Evolutionary conservation across 2,797 vertebrate genomes (phyloP).

Genomic region (Vespertilio murinus): DNA sequence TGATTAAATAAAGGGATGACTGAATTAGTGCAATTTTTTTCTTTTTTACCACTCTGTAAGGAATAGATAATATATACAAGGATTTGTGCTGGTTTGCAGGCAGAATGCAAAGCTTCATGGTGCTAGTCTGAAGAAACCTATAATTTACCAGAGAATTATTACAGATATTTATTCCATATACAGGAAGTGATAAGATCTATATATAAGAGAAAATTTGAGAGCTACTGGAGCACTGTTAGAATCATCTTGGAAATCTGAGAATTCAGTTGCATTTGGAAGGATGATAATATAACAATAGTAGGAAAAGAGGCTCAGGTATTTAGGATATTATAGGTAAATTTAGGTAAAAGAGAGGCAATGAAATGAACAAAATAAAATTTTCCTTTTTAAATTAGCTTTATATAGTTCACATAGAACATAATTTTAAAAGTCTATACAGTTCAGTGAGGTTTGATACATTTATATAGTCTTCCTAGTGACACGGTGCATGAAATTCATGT

Average conservation of each 20-base stretch:
- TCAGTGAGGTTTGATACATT: not conserved
- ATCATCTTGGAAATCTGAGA: not conserved
- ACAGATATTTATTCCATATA: not conserved
- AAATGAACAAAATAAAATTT: not conserved
- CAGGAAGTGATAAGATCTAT: not conserved
- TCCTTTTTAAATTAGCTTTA: not conserved
- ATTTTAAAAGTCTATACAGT: not conserved
- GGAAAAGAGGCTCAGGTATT: not conserved
- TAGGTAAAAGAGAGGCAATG: not conserved
- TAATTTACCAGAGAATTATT: not conserved
- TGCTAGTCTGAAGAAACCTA: not conserved
- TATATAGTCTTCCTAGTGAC: not conserved
- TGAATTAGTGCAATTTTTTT: slow-evolving; percentile 22
- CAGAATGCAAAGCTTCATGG: not conserved
- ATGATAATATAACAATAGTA: not conserved
- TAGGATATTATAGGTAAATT: not conserved
- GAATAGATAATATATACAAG: not conserved
- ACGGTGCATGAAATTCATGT: no score
- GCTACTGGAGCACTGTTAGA: not conserved
- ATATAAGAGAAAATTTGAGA: not conserved
- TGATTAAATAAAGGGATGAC: slow-evolving; percentile 43
- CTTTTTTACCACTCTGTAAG: not conserved
- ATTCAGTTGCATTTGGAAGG: not conserved
- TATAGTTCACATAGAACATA: not conserved
- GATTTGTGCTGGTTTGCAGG: not conserved